Conservation (phyloP, 2,888 invertebrate genomes). For the Parnassius glacialis region DNA sequence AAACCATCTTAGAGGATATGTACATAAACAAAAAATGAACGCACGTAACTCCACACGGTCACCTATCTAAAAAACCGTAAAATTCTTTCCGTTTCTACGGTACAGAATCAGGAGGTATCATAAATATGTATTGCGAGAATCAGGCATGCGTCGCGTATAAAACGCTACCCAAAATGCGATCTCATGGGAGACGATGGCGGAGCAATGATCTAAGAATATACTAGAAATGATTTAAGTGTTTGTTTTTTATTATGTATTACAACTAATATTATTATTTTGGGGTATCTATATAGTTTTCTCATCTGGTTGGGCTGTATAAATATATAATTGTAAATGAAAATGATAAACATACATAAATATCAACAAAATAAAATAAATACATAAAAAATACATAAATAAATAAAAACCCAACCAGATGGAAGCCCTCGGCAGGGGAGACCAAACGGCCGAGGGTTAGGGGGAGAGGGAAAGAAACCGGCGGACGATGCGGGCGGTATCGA, state of each 20-base stretch:
- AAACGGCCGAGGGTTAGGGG: no score
- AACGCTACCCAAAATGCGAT: slow-evolving; percentile 77
- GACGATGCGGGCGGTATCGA: no score
- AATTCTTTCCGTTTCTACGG: slow-evolving; percentile 53
- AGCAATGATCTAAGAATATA: neutral
- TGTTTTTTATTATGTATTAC: neutral
- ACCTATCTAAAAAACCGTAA: slow-evolving; percentile 48
- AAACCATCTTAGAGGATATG: neutral
- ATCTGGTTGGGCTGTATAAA: no score
- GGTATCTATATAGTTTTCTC: no score
- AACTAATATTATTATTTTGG: no score
- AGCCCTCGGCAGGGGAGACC: no score
- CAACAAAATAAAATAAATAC: no score
- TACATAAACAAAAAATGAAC: slow-evolving; percentile 23
- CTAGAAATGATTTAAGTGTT: slow-evolving; percentile 4
- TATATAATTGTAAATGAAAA: no score
- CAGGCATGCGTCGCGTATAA: slow-evolving; percentile 79
- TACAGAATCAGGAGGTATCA: slow-evolving; percentile 63
- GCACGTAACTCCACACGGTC: slow-evolving; percentile 24
- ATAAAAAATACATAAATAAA: no score
- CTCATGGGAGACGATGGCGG: slow-evolving; percentile 59
- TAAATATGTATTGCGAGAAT: slow-evolving; percentile 78
- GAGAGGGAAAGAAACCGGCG: no score
- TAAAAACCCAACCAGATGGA: no score
- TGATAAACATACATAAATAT: no score